Evolutionary conservation across 1,140 invertebrate species (phyloP).

Genomic region (Drosophila carrolli): DNA sequence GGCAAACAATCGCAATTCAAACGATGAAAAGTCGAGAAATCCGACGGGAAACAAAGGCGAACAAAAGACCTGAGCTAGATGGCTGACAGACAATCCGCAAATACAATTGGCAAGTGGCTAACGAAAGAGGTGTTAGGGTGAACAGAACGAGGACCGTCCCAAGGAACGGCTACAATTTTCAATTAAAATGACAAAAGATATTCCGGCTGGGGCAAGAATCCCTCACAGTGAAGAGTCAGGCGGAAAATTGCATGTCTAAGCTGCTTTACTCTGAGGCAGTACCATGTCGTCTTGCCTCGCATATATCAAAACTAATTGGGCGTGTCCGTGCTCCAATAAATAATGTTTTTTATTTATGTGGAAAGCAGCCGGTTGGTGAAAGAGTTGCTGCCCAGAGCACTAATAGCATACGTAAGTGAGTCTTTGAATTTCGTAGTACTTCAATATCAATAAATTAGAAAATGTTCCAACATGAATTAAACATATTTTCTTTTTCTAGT

Average conservation of each 20-base stretch:
- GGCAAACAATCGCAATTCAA: constrained; percentile 41
- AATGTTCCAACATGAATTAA: too few relatives aligned
- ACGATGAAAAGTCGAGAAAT: constrained; percentile 15
- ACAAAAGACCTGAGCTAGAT: constrained; percentile 33
- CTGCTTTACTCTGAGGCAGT: constrained; percentile 9
- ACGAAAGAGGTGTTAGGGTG: constrained; percentile 17
- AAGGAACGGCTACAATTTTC: constrained; percentile 51
- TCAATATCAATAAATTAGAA: not conserved
- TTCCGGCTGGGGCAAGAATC: not conserved
- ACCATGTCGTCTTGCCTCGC: constrained; percentile 5
- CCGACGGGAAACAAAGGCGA: constrained; percentile 33
- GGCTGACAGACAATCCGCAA: constrained; percentile 38
- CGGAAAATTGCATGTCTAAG: constrained; percentile 47
- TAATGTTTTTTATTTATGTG: constrained; percentile 45
- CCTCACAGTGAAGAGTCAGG: constrained; percentile 24
- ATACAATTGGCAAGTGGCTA: constrained; percentile 37
- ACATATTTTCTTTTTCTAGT: too few relatives aligned
- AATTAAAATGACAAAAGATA: constrained; percentile 73
- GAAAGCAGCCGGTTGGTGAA: not conserved
- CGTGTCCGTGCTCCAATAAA: constrained; percentile 52
- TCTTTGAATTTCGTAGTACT: not conserved
- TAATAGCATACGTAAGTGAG: not conserved
- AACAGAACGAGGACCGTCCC: not conserved
- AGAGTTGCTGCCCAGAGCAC: not conserved
- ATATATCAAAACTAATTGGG: constrained; percentile 66